Evolutionary conservation across 1,140 invertebrate genomes (phyloP).

Genomic region (Steinernema khuongi): DNA sequence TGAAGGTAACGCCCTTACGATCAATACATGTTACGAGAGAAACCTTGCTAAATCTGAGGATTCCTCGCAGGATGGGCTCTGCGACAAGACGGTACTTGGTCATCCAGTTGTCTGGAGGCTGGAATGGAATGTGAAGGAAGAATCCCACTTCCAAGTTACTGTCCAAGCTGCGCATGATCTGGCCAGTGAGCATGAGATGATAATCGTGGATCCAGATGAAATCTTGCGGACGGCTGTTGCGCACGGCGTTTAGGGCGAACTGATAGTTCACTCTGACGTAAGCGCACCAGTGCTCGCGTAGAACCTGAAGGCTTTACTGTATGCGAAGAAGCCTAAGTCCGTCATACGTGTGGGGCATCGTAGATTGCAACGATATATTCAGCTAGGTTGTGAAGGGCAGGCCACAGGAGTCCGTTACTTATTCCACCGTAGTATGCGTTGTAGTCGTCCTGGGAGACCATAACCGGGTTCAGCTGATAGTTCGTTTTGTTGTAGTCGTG

Average conservation of each 20-base stretch:
- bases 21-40: neutral
- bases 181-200: conserved; percentile 56
- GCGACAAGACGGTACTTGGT: conserved; percentile 53
- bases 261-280: conserved; percentile 58
- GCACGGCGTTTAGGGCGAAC: conserved; percentile 55
- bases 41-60: conserved; percentile 55
- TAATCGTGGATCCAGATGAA: conserved; percentile 59
- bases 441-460: conserved; percentile 51
- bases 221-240: conserved; percentile 55
- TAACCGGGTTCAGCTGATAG: conserved; percentile 55
- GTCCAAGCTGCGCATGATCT: conserved; percentile 56
- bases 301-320: conserved; percentile 28
- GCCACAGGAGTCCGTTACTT: conserved; percentile 57
- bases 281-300: conserved; percentile 55
- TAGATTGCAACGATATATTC: conserved; percentile 56
- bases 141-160: conserved; percentile 56
- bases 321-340: neutral
- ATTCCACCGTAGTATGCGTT: conserved; percentile 57
- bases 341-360: conserved; percentile 44
- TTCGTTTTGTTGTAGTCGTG: conserved; percentile 57
- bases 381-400: conserved; percentile 55
- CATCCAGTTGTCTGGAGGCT: conserved; percentile 57
- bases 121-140: conserved; percentile 59
- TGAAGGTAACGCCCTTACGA: conserved; percentile 18
- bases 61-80: conserved; percentile 54